Evolutionary conservation across 2,113 vertebrate species (phyloP).

Genomic region (Barbus barbus): DNA sequence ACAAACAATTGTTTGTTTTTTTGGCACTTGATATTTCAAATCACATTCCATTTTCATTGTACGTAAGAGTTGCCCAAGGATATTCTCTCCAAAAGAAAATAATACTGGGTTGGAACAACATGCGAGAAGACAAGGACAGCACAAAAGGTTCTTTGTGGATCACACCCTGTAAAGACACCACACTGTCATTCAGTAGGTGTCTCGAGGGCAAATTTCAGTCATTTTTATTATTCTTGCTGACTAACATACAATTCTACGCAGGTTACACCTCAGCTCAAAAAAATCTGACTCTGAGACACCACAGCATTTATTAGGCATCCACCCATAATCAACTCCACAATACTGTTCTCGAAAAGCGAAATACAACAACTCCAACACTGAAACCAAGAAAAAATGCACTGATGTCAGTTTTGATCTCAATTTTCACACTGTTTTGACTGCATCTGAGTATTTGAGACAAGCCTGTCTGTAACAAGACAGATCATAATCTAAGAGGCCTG

Average conservation of each 20-base stretch:
- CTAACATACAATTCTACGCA: not conserved
- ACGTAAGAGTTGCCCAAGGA: not conserved
- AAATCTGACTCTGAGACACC: not conserved
- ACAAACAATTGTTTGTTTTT: too few relatives aligned
- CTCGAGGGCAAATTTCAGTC: not conserved
- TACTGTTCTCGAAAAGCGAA: not conserved
- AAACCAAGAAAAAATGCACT: not conserved
- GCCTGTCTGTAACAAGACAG: not conserved
- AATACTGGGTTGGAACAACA: not conserved
- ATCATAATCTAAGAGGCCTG: not conserved
- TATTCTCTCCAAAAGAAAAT: not conserved
- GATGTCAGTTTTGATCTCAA: not conserved
- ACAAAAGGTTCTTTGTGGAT: not conserved
- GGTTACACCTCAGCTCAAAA: not conserved
- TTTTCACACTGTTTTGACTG: not conserved
- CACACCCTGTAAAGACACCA: not conserved
- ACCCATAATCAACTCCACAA: not conserved
- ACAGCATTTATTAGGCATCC: not conserved
- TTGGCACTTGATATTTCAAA: too few relatives aligned
- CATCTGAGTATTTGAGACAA: not conserved
- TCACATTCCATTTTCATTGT: not conserved
- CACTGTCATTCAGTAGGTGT: not conserved
- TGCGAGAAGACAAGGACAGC: not conserved
- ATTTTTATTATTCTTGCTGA: not conserved
- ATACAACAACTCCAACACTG: not conserved